phyloP scores from a whole-genome alignment of 2,797 vertebrate species.

The Labeo calbasu region DNA sequence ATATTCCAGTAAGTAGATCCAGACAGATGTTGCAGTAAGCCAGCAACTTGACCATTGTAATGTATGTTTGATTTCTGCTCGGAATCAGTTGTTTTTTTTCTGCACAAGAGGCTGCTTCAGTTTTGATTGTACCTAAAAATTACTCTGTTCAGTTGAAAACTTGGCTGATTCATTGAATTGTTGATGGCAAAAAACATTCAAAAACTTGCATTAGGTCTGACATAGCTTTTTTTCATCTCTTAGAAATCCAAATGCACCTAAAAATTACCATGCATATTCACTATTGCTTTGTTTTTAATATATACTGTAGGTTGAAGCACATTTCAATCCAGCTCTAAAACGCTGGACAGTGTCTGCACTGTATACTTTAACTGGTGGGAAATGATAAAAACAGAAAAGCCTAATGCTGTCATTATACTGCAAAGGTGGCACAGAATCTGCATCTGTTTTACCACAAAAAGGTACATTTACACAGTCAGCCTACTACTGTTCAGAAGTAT shows the following conservation, averaged over 20 bases:
- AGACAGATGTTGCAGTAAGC: constrained; percentile 17
- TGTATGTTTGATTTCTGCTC: constrained; percentile 7
- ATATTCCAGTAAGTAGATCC: not conserved
- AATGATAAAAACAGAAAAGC: constrained; percentile 1
- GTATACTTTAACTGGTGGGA: not conserved
- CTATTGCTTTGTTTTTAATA: not conserved
- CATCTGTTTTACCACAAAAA: not conserved
- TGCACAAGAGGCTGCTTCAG: not conserved
- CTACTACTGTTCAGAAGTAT: not conserved
- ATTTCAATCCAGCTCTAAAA: not conserved
- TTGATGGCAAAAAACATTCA: not conserved
- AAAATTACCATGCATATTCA: not conserved
- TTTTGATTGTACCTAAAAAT: not conserved
- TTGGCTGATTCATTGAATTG: not conserved
- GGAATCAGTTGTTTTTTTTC: not conserved
- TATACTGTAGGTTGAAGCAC: not conserved
- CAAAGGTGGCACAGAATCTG: not conserved
- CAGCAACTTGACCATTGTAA: not conserved
- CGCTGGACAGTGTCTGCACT: not conserved
- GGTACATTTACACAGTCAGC: not conserved
- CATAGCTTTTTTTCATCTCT: not conserved
- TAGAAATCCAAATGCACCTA: not conserved
- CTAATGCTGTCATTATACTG: not conserved
- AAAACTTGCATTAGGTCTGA: not conserved
- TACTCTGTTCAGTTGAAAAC: not conserved